Percentiles rank a stretch among this genome's conserved stretches.
Conservation (phyloP, 2,113 vertebrate genomes). For the Amphiprion percula region DNA sequence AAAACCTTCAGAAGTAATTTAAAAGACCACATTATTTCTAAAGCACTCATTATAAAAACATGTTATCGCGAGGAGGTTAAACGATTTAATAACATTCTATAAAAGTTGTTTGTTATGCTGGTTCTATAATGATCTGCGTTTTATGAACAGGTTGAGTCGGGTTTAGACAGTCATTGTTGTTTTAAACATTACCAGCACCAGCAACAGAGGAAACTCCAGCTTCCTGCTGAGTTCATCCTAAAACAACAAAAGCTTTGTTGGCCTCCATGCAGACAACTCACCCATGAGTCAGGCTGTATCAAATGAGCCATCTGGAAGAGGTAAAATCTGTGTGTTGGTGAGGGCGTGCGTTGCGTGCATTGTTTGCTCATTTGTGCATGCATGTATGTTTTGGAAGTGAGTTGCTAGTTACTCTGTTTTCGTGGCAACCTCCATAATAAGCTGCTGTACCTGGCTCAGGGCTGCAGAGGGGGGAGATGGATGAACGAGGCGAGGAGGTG, state of each 20-base stretch:
- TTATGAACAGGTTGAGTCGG: slow-evolving; percentile 3
- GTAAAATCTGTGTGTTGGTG: slow-evolving; percentile 17
- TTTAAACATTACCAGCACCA: slow-evolving; percentile 45
- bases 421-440: slow-evolving; percentile 73
- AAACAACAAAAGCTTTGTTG: slow-evolving; percentile 66
- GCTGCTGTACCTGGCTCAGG: slow-evolving; percentile 42
- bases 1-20: too few relatives aligned
- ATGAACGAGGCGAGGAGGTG: slow-evolving; percentile 19
- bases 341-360: slow-evolving; percentile 22
- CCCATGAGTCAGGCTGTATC: slow-evolving; percentile 52
- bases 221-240: slow-evolving; percentile 68
- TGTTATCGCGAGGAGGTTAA: too few relatives aligned
- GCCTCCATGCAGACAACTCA: slow-evolving; percentile 35
- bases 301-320: slow-evolving; percentile 61
- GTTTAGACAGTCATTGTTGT: slow-evolving; percentile 32
- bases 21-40: too few relatives aligned
- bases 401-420: slow-evolving; percentile 65
- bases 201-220: slow-evolving; percentile 58
- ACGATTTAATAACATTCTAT: background rate
- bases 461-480: slow-evolving; percentile 27
- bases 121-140: slow-evolving; percentile 4
- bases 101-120: background rate
- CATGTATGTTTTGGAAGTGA: slow-evolving; percentile 52
- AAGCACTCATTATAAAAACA: too few relatives aligned
- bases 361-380: slow-evolving; percentile 14